These are phyloP conservation scores for Thecophora atra DNA, from an alignment of 2,888 invertebrate genomes.

Conservation along the genomic window DNA sequence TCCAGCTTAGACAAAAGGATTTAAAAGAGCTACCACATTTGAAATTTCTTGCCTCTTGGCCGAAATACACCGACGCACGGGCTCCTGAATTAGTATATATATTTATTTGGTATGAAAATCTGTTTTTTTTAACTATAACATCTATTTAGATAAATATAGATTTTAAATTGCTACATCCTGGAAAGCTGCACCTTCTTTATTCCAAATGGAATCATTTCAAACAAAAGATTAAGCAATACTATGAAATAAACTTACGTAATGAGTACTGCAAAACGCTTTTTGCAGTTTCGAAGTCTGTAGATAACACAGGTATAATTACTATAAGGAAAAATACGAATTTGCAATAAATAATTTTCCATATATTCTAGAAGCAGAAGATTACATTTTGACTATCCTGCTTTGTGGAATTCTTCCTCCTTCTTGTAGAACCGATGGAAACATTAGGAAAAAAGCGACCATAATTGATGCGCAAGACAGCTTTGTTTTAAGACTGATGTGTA, in stretches of 20 bases:
- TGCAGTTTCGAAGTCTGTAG: neutral
- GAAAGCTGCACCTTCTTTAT: slow-evolving; percentile 28
- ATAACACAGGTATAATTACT: neutral
- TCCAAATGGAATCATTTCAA: slow-evolving; percentile 38
- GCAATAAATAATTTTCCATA: neutral
- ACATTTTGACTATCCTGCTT: neutral
- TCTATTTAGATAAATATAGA: slow-evolving; percentile 37
- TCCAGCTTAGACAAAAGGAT: slow-evolving; percentile 35
- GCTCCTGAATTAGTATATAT: slow-evolving; percentile 35
- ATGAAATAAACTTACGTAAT: slow-evolving; percentile 34
- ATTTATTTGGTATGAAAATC: neutral
- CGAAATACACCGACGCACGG: slow-evolving; percentile 38
- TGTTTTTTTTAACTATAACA: neutral
- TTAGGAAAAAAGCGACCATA: neutral
- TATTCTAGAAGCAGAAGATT: neutral
- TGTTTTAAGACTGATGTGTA: no score
- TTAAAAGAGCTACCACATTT: slow-evolving; percentile 8
- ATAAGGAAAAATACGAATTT: neutral
- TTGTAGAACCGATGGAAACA: neutral
- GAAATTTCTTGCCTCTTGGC: slow-evolving; percentile 36
- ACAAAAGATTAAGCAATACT: slow-evolving; percentile 16
- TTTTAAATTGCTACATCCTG: slow-evolving; percentile 35
- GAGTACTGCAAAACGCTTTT: slow-evolving; percentile 37
- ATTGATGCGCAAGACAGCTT: no score
- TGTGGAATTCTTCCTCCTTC: neutral